Conservation (phyloP, 1,140 invertebrate species). For the Drosophila dunni region DNA sequence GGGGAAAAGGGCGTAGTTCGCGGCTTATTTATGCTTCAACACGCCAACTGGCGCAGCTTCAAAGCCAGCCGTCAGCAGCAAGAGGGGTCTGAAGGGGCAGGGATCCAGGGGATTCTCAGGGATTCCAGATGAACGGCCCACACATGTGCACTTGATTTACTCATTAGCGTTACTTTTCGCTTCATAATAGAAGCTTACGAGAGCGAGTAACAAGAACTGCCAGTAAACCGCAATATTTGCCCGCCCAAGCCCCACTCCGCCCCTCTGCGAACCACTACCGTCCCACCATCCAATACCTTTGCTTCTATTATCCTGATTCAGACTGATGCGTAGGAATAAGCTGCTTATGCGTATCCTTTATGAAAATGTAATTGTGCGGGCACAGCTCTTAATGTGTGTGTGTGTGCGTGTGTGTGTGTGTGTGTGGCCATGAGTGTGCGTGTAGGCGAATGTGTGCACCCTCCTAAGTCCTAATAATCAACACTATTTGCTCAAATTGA, state of each 20-base stretch:
- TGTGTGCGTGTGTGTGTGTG: neutral
- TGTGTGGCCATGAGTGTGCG: constrained; percentile 9
- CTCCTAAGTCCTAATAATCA: constrained; percentile 74
- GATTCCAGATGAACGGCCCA: constrained; percentile 72
- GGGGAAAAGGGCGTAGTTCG: constrained; percentile 21
- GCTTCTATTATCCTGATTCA: constrained; percentile 54
- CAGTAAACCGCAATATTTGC: constrained; percentile 37
- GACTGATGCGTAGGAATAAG: constrained; percentile 60
- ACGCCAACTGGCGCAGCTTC: constrained; percentile 74
- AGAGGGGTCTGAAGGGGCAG: neutral
- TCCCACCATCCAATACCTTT: constrained; percentile 20
- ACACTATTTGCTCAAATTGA: constrained; percentile 60
- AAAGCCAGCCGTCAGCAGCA: constrained; percentile 58
- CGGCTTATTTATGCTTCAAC: constrained; percentile 80
- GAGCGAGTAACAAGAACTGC: constrained; percentile 47
- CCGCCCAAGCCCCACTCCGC: neutral
- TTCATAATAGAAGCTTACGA: constrained; percentile 77
- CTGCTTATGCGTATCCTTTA: constrained; percentile 79
- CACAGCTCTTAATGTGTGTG: constrained; percentile 10
- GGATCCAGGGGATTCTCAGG: constrained; percentile 7
- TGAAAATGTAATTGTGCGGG: constrained; percentile 78
- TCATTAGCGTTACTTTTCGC: constrained; percentile 81
- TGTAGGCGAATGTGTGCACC: neutral
- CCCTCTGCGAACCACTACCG: no score
- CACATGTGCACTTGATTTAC: constrained; percentile 82